A percentile compares a stretch with the other conserved stretches of the same genome.
Evolutionary conservation across 2,797 vertebrate genomes (phyloP).

Genomic region (Amniataba percoides): DNA sequence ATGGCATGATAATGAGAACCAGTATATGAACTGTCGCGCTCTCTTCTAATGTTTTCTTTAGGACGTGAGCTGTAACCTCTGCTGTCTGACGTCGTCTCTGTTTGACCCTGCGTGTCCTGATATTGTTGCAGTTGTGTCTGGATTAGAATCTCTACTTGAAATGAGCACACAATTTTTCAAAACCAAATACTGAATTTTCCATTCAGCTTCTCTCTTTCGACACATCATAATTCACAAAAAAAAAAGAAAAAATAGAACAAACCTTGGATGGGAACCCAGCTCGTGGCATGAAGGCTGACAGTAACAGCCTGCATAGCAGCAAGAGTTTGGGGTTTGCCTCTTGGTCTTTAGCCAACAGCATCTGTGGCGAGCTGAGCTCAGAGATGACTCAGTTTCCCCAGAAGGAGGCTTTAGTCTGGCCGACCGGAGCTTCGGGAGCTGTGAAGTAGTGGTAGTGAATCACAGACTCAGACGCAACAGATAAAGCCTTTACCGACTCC

Average conservation of each 20-base stretch:
- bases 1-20: too few relatives aligned
- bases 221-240: constrained; percentile 24
- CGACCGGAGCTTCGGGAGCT: constrained; percentile 26
- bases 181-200: constrained; percentile 28
- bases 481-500: constrained; percentile 23
- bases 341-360: constrained; percentile 57
- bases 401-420: constrained; percentile 45
- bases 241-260: background rate
- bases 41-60: too few relatives aligned
- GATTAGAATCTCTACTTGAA: background rate
- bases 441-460: constrained; percentile 36
- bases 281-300: constrained; percentile 38
- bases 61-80: too few relatives aligned
- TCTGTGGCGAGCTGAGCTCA: constrained; percentile 54
- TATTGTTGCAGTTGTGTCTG: background rate
- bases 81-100: too few relatives aligned
- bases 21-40: background rate
- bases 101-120: too few relatives aligned
- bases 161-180: constrained; percentile 5
- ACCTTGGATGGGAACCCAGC: constrained; percentile 24
- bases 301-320: constrained; percentile 47
- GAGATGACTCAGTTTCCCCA: constrained; percentile 67
- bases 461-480: constrained; percentile 14
- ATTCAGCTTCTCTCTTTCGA: constrained; percentile 22
- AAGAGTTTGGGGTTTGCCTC: constrained; percentile 60